phyloP scores from a whole-genome alignment of 2,113 vertebrate genomes.

The Xyliphius kryptos region DNA sequence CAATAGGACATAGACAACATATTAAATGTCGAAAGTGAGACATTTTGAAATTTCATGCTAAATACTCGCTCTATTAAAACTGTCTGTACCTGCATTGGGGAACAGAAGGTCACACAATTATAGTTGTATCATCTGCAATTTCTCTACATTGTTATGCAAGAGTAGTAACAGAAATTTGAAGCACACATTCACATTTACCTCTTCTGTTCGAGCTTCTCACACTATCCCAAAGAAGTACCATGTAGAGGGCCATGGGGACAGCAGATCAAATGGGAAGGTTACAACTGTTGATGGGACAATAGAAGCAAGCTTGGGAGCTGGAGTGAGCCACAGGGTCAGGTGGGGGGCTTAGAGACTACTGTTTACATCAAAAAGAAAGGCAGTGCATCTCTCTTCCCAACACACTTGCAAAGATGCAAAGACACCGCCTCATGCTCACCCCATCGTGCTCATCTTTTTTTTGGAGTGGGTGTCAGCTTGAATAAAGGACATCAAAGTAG shows the following conservation, averaged over 20 bases:
- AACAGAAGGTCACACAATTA: no score
- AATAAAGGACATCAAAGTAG: conserved; percentile 67
- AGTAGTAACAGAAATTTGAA: no score
- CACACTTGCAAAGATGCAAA: conserved; percentile 25
- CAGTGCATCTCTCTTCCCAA: conserved; percentile 35
- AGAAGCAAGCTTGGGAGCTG: conserved; percentile 18
- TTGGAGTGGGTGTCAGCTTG: conserved; percentile 56
- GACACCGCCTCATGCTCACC: conserved; percentile 26
- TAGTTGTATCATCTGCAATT: no score
- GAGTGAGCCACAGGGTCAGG: conserved; percentile 36
- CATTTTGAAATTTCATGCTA: no score
- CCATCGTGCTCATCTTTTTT: conserved; percentile 44
- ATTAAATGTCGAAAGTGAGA: no score
- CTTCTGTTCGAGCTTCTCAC: conserved; percentile 49
- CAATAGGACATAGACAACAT: no score
- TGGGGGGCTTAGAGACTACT: conserved; percentile 35
- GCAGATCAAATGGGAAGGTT: conserved; percentile 38
- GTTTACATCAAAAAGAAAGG: conserved; percentile 61
- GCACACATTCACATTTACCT: no score
- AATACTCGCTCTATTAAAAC: no score
- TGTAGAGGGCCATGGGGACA: conserved; percentile 18
- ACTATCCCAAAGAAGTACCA: conserved; percentile 38
- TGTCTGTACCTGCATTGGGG: no score
- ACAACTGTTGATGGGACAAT: conserved; percentile 33
- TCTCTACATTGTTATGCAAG: no score